These are phyloP conservation scores for Pyrocephalus nanus DNA, from an alignment of 2,797 vertebrate species.

Conservation along the genomic window DNA sequence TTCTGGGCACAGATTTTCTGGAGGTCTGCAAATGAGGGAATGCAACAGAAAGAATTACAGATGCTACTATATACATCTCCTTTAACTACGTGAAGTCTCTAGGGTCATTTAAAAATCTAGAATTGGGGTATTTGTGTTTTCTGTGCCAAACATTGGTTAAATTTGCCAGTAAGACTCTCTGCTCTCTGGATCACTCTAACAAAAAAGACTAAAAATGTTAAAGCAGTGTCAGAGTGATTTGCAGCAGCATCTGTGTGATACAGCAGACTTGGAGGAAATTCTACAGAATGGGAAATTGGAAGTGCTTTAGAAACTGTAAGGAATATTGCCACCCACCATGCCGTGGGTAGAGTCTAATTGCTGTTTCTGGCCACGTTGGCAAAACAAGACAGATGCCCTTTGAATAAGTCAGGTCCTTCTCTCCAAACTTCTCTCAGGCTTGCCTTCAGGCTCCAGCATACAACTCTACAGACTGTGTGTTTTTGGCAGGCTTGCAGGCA, in stretches of 20 bases:
- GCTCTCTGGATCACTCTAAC: not conserved
- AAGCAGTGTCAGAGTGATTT: not conserved
- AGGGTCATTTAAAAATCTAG: not conserved
- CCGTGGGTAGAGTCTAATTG: not conserved
- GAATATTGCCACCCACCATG: not conserved
- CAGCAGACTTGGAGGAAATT: not conserved
- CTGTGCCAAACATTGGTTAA: not conserved
- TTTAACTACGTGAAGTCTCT: not conserved
- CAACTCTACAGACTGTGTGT: not conserved
- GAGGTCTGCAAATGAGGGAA: not conserved
- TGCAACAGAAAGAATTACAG: not conserved
- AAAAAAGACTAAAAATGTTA: not conserved
- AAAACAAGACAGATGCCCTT: not conserved
- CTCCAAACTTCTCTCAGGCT: not conserved
- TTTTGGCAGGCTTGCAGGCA: not conserved
- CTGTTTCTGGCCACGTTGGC: not conserved
- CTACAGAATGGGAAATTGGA: not conserved
- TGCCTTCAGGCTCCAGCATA: not conserved
- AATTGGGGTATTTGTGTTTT: not conserved
- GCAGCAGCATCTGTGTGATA: not conserved
- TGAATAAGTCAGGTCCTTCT: not conserved
- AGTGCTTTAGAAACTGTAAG: not conserved
- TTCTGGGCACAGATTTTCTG: not conserved
- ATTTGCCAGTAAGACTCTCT: not conserved
- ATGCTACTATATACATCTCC: not conserved